A percentile compares a stretch with the other conserved stretches of the same genome.
phyloP scores from a whole-genome alignment of 1,140 invertebrate genomes.

The Zaprionus davidi region DNA sequence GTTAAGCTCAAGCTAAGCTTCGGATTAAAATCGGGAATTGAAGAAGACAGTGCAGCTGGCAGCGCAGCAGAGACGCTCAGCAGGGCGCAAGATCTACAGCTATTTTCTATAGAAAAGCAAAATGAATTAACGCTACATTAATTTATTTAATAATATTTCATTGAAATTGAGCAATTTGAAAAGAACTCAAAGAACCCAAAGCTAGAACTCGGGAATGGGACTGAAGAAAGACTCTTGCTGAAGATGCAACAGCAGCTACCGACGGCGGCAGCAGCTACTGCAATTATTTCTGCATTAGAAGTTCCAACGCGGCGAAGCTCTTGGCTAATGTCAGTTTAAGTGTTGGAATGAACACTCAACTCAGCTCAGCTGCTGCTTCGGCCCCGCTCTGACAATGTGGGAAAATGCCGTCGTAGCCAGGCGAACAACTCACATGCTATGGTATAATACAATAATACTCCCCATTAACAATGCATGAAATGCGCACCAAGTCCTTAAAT shows the following conservation, averaged over 20 bases:
- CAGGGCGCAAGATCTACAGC: conserved; percentile 45
- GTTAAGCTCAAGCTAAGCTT: conserved; percentile 28
- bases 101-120: conserved; percentile 65
- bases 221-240: conserved; percentile 20
- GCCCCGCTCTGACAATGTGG: conserved; percentile 38
- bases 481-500: conserved; percentile 71
- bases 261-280: conserved; percentile 62
- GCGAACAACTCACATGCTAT: conserved; percentile 30
- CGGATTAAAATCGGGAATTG: conserved; percentile 21
- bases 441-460: conserved; percentile 24
- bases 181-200: conserved; percentile 40
- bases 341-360: conserved; percentile 66
- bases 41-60: conserved; percentile 23
- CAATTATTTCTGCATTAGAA: conserved; percentile 81
- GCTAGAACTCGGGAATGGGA: neutral
- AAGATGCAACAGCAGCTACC: conserved; percentile 25
- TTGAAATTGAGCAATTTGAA: conserved; percentile 77
- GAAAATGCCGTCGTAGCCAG: conserved; percentile 43
- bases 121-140: conserved; percentile 79
- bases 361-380: neutral
- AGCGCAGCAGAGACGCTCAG: conserved; percentile 7
- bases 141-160: conserved; percentile 82
- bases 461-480: conserved; percentile 67
- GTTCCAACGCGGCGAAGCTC: conserved; percentile 45
- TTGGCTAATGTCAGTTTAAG: conserved; percentile 78